These are phyloP conservation scores for Drosophila sproati DNA, from an alignment of 1,140 invertebrate species.

Conservation along the genomic window DNA sequence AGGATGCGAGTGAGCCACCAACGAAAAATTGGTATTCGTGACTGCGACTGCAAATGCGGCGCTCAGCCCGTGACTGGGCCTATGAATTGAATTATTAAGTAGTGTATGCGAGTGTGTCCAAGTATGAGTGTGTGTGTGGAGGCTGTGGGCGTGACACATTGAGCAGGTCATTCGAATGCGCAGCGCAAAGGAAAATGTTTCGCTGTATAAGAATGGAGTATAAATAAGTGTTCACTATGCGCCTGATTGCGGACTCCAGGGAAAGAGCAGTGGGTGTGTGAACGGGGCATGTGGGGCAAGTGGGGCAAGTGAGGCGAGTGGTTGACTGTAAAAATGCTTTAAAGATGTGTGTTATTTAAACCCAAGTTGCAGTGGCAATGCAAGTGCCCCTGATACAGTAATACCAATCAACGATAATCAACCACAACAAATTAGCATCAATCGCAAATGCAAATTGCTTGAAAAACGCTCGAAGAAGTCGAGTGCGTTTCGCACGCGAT, in stretches of 20 bases:
- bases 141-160: conserved; percentile 40
- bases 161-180: conserved; percentile 79
- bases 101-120: conserved; percentile 30
- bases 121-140: conserved; percentile 13
- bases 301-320: no score
- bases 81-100: conserved; percentile 82
- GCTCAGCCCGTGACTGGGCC: conserved; percentile 67
- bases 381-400: conserved; percentile 1
- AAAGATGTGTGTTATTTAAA: neutral
- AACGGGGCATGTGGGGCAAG: neutral
- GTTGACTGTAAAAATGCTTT: neutral
- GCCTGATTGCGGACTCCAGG: no score
- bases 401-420: neutral
- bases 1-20: neutral
- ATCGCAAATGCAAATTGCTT: conserved; percentile 17
- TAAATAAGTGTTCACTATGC: no score
- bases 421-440: conserved; percentile 9
- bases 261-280: neutral
- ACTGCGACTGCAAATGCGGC: conserved; percentile 59
- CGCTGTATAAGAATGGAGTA: neutral
- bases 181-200: conserved; percentile 46
- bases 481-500: conserved; percentile 27
- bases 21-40: conserved; percentile 64
- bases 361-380: neutral
- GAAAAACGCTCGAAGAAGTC: conserved; percentile 1